Evolutionary conservation across 2,888 invertebrate species (phyloP).

Genomic region (Hoplodrina blanda): DNA sequence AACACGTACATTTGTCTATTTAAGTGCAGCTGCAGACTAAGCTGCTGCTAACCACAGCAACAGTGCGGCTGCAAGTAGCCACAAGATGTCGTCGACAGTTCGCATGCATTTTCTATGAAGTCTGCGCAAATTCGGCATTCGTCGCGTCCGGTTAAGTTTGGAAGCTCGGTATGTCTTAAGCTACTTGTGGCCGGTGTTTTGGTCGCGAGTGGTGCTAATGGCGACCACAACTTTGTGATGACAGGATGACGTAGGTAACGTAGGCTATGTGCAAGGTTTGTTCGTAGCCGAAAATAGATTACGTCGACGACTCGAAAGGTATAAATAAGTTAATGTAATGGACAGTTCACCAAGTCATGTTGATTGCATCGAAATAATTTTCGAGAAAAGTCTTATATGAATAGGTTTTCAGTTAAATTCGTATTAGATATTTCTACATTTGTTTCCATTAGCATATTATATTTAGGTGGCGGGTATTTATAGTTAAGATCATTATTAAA

Average conservation of each 20-base stretch:
- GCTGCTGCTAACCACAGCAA: conserved; percentile 39
- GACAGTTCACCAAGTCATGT: no score
- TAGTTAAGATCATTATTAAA: no score
- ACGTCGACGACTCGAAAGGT: background rate
- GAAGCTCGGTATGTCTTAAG: conserved; percentile 32
- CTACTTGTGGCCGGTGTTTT: conserved; percentile 39
- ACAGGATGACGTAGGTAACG: background rate
- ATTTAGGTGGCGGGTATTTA: no score
- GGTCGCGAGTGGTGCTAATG: conserved; percentile 9
- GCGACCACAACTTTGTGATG: conserved; percentile 8
- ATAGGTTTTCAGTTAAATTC: background rate
- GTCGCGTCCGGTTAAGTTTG: conserved; percentile 41
- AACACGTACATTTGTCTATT: conserved; percentile 8
- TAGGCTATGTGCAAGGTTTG: background rate
- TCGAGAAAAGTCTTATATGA: no score
- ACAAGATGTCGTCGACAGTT: conserved; percentile 49
- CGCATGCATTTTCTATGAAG: conserved; percentile 57
- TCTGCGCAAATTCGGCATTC: conserved; percentile 49
- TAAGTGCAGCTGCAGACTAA: conserved; percentile 50
- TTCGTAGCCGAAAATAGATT: background rate
- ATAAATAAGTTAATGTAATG: no score
- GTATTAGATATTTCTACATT: background rate
- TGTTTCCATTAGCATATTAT: no score
- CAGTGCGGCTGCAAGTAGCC: conserved; percentile 37
- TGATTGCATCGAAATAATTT: no score